Evolutionary conservation across 2,113 vertebrate species (phyloP).

Genomic region (Percopsis transmontana): DNA sequence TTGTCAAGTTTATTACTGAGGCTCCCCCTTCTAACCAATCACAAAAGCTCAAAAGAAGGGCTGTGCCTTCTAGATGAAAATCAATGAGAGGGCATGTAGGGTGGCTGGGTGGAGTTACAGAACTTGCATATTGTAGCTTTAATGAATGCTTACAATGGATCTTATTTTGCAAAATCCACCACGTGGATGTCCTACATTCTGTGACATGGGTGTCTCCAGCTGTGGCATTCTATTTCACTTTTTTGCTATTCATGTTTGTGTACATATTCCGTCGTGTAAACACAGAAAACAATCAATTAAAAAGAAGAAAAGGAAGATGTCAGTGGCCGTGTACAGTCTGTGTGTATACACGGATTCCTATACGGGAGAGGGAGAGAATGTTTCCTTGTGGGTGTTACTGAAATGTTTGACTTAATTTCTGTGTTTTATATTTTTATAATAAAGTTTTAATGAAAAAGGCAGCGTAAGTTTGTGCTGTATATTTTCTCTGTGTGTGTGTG

Average conservation of each 20-base stretch:
- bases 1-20: no score
- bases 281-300: slow-evolving; percentile 54
- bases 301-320: slow-evolving; percentile 44
- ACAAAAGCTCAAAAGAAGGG: no score
- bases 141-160: not conserved
- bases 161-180: not conserved
- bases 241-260: slow-evolving; percentile 66
- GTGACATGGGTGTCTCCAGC: slow-evolving; percentile 24
- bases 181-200: not conserved
- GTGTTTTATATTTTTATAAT: slow-evolving; percentile 88
- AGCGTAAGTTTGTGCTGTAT: slow-evolving; percentile 2
- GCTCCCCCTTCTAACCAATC: no score
- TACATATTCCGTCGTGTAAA: slow-evolving; percentile 71
- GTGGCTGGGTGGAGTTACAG: no score
- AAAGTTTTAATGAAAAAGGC: slow-evolving; percentile 78
- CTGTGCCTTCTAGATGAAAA: no score
- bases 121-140: not conserved
- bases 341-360: slow-evolving; percentile 64
- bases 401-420: slow-evolving; percentile 81
- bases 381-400: slow-evolving; percentile 66
- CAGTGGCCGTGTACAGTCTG: slow-evolving; percentile 50
- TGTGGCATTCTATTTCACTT: slow-evolving; percentile 56
- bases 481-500: not conserved
- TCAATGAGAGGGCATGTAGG: no score
- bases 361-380: slow-evolving; percentile 35